phyloP scores from a whole-genome alignment of 1,140 invertebrate species.

The Hypsibius dujardini region DNA sequence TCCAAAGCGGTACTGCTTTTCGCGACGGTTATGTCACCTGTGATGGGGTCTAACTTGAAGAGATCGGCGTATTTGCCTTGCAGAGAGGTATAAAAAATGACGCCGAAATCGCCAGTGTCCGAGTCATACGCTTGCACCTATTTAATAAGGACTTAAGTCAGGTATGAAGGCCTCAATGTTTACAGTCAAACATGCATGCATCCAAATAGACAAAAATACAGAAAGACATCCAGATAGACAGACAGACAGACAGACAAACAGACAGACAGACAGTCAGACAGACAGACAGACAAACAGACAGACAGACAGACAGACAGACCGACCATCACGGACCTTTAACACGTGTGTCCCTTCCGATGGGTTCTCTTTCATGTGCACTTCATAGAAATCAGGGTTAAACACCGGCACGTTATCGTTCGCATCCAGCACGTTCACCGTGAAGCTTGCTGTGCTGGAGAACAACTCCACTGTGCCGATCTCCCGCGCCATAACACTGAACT shows the following conservation, averaged over 20 bases:
- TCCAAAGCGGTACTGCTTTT: constrained; percentile 54
- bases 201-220: too few species aligned
- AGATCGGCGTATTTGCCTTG: constrained; percentile 51
- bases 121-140: constrained; percentile 58
- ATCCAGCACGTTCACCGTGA: constrained; percentile 67
- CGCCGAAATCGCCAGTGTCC: constrained; percentile 68
- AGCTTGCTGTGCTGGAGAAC: constrained; percentile 52
- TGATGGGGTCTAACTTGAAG: constrained; percentile 54
- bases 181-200: too few species aligned
- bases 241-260: too few species aligned
- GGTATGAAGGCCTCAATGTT: too few species aligned
- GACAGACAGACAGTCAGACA: too few species aligned
- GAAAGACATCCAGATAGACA: too few species aligned
- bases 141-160: too few species aligned
- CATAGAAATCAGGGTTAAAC: constrained; percentile 58
- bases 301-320: too few species aligned
- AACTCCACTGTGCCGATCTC: constrained; percentile 49
- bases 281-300: too few species aligned
- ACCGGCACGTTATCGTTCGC: constrained; percentile 84
- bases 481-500: constrained; percentile 63
- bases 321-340: too few species aligned
- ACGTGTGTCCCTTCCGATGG: constrained; percentile 58
- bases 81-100: constrained; percentile 63
- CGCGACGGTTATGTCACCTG: constrained; percentile 63
- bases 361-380: constrained; percentile 61